phyloP scores from a whole-genome alignment of 1,140 invertebrate species.

The Drosophila erecta region DNA sequence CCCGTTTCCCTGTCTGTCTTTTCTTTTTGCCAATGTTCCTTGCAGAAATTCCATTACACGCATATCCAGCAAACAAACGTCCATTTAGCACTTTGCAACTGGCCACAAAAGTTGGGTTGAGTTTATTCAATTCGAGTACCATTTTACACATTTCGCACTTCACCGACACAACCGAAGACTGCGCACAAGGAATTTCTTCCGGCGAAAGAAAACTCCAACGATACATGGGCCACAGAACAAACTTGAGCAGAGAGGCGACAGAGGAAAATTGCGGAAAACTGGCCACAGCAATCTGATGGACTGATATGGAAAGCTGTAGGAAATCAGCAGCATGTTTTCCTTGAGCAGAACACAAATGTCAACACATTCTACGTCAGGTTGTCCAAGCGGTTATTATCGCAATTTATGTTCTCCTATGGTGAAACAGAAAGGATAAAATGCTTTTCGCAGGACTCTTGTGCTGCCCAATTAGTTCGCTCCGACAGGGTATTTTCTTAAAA shows the following conservation, averaged over 20 bases:
- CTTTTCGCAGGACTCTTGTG: constrained; percentile 9
- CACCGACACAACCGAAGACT: constrained; percentile 7
- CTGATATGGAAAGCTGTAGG: constrained; percentile 5
- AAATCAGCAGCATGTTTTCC: constrained; percentile 6
- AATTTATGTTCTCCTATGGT: constrained; percentile 33
- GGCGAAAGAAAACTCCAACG: constrained; percentile 15
- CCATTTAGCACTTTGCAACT: constrained; percentile 57
- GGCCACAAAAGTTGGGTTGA: constrained; percentile 42
- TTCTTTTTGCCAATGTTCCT: background rate
- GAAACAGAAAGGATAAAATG: constrained; percentile 13
- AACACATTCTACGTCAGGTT: constrained; percentile 20
- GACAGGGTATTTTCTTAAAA: constrained; percentile 13
- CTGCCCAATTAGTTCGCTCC: constrained; percentile 38
- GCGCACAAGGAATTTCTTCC: constrained; percentile 16
- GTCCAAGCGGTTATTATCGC: constrained; percentile 12
- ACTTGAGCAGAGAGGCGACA: constrained; percentile 10
- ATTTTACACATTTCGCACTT: constrained; percentile 36
- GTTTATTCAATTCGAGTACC: constrained; percentile 48
- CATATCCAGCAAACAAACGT: constrained; percentile 54
- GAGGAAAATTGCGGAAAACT: constrained; percentile 42
- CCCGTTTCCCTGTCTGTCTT: constrained; percentile 10
- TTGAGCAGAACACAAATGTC: constrained; percentile 46
- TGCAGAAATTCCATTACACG: constrained; percentile 37
- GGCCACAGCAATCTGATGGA: constrained; percentile 11
- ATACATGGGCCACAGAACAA: constrained; percentile 31